Evolutionary conservation across 2,113 vertebrate species (phyloP).

Genomic region (Anoura caudifer): DNA sequence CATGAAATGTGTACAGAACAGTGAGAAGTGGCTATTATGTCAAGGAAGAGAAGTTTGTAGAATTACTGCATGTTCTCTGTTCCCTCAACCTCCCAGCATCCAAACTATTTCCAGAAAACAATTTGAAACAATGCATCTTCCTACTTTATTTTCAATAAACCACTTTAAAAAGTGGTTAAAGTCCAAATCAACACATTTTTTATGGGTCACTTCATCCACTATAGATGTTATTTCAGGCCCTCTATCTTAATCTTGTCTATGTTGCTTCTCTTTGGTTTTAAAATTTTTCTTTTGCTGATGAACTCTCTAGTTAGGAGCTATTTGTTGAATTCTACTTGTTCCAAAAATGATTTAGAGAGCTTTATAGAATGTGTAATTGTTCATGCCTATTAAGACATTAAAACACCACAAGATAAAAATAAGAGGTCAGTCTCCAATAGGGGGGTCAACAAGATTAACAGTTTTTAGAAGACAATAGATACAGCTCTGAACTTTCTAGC

Average conservation of each 20-base stretch:
- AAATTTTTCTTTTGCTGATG: not conserved
- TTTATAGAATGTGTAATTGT: not conserved
- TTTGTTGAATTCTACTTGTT: not conserved
- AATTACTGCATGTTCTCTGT: not conserved
- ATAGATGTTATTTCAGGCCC: not conserved
- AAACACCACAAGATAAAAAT: not conserved
- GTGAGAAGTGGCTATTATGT: not conserved
- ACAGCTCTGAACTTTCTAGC: not conserved
- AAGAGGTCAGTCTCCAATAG: not conserved
- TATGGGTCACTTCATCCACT: not conserved
- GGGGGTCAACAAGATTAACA: not conserved
- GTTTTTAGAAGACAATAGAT: not conserved
- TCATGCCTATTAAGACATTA: not conserved
- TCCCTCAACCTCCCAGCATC: not conserved
- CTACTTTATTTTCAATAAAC: slow-evolving; percentile 11
- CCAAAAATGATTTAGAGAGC: not conserved
- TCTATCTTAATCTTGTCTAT: not conserved
- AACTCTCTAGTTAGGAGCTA: not conserved
- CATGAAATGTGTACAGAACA: not conserved
- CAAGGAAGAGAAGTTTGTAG: not conserved
- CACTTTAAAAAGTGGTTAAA: not conserved
- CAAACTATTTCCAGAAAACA: not conserved
- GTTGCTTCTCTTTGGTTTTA: not conserved
- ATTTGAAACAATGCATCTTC: not conserved
- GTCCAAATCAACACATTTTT: not conserved